These are phyloP conservation scores for Calliphora vomitoria DNA, from an alignment of 2,888 invertebrate species.

Conservation along the genomic window DNA sequence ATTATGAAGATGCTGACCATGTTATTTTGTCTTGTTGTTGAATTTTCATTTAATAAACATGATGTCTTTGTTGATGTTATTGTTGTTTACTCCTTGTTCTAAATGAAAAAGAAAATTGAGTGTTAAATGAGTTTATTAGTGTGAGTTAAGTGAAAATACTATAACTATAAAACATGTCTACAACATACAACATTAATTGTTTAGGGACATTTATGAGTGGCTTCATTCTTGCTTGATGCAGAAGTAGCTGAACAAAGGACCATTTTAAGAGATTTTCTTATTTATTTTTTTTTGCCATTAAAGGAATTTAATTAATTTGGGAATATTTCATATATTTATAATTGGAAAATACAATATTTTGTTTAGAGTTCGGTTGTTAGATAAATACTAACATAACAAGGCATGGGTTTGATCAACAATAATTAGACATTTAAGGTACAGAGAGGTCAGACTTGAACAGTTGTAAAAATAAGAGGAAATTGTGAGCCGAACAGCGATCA, in stretches of 20 bases:
- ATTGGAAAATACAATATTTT: not conserved
- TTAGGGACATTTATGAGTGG: slow-evolving; percentile 51
- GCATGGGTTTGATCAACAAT: too few relatives aligned
- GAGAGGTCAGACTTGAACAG: too few relatives aligned
- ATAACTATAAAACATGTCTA: slow-evolving; percentile 33
- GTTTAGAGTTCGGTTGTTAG: not conserved
- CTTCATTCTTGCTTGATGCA: not conserved
- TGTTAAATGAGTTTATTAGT: slow-evolving; percentile 62
- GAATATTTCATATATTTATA: slow-evolving; percentile 3
- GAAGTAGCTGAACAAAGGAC: not conserved
- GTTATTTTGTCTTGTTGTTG: slow-evolving; percentile 16
- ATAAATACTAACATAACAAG: not conserved
- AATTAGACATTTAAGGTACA: too few relatives aligned
- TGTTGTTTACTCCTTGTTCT: slow-evolving; percentile 22
- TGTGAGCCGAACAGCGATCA: too few relatives aligned
- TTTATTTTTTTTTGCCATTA: not conserved
- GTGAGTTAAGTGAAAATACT: not conserved
- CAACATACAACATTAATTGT: slow-evolving; percentile 53
- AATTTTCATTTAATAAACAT: slow-evolving; percentile 63
- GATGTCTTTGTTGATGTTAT: slow-evolving; percentile 23
- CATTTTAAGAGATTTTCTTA: not conserved
- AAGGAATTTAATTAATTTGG: slow-evolving; percentile 45
- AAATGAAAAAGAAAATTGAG: slow-evolving; percentile 37
- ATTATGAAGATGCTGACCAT: slow-evolving; percentile 66
- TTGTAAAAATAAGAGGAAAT: too few relatives aligned